Base-by-base conservation (phyloP, 2,113 vertebrate genomes). In the Chaetura pelagica region DNA sequence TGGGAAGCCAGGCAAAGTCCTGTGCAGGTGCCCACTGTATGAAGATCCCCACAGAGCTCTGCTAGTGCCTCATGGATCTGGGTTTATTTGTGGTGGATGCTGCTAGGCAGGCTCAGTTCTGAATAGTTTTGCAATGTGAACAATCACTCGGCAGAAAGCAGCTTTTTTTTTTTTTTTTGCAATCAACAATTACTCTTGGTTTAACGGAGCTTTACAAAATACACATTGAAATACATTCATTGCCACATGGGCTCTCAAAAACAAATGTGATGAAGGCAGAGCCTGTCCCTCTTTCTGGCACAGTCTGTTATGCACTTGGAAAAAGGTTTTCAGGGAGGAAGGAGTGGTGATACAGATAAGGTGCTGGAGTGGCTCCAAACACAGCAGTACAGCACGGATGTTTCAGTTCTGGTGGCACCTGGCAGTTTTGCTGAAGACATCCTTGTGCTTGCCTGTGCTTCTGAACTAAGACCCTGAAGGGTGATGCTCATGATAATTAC, bases 11-110 rank as follows among this genome's bases (percentile, higher is more conserved):
- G n/a, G 30, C 12, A 18, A 49, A 61, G 69, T 63, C 62, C 40
- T 54, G 44, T 59, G 68, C 48, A 34, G 38, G 15, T 2, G 0
- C 0, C 0, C 15, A 10, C 52, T 27, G 22, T 7, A 30, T 69
- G 54, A 52, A 64, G 24, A 51, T 57, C 26, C 5, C 2, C 55
- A 22, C 21, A 68, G 34, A 81, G 26, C 34, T 89, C n/a, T 68
- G 15, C 27, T 55, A n/a, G 10, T 29, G 18, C 32, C 29, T 32
- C 51, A 67, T 0, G 4, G 15, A 32, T 27, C 6, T 82, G 32
- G 27, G 57, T 66, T 62, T 32, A 38, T 79, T 64, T 77, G 21
- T 52, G 38, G 38, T 51, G 78, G 64, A 73, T 26, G 24, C 52
- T 89, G 48, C 57, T 24, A 71, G n/a, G 21, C n/a, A 62, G 80